Base-by-base conservation (phyloP, 2,797 vertebrate genomes). In the Mus spretus region DNA sequence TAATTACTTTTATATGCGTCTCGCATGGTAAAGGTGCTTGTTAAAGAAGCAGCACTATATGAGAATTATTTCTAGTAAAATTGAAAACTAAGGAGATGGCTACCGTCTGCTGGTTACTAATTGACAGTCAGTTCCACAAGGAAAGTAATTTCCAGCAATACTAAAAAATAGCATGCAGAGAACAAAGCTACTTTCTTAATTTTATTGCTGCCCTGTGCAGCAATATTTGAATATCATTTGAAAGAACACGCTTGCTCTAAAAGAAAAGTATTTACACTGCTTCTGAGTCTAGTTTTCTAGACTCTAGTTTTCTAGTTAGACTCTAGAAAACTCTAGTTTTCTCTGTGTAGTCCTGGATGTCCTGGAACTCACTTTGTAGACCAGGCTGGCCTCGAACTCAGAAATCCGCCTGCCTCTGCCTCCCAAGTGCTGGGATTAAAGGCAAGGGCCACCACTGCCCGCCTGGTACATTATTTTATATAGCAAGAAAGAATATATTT, bases 1-100 rank as follows among this genome's bases (percentile, higher is more conserved):
- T 97, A 97, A 98, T 98, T 97, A 96, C 97, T 97, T 97, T 96
- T 97, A 95, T 97, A 94, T 97, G 92, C 9, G 15, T 84, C 86
- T 97, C 0, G 0, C 86, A 97, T 98, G 89, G 97, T 96, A 97
- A 97, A 97, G 97, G 94, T 98, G 92, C 89, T 93, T 97, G 86
- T 96, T 97, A 97, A 96, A 97, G 83, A 86, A 97, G 59, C 83
- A 95, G 89, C 65, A 89, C 19, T 96, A 75, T 93, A 92, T 84
- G 90, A 94, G 88, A 96, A 97, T 96, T 96, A 97, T 97, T 96
- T 96, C 93, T 55, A 84, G 90, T 78, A 93, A 97, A 97, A 93
- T 77, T 95, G 93, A 96, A 96, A 95, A 82, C 88, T 78, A 55
- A 92, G 89, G 92, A 91, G 47, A 97, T 93, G 92, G 89, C 79